Conservation (phyloP, 2,113 vertebrate species). For the Lontra canadensis region DNA sequence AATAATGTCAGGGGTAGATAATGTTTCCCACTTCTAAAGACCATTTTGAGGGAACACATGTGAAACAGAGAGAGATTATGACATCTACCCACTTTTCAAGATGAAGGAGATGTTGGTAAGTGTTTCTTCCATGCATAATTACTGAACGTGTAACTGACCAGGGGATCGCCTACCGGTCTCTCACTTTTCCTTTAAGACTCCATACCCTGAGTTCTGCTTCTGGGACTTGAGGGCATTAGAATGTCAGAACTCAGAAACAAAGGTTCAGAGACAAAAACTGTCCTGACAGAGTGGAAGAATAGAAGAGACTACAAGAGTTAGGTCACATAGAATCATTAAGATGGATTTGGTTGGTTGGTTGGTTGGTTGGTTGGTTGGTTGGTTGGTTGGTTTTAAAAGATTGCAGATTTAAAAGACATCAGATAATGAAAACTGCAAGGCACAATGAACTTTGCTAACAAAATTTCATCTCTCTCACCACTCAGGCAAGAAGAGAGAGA, state of each 20-base stretch:
- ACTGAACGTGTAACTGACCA: not conserved
- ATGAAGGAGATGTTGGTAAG: not conserved
- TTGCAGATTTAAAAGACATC: not conserved
- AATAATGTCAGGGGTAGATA: not conserved
- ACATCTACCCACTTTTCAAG: not conserved
- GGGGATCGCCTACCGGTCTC: fast-evolving
- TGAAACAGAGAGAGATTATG: not conserved
- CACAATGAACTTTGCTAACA: not conserved
- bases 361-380: not conserved
- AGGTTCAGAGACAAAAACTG: not conserved
- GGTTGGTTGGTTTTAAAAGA: not conserved
- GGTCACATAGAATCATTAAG: not conserved
- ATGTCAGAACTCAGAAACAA: not conserved
- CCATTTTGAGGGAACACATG: not conserved
- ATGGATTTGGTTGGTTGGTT: not conserved
- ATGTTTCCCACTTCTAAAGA: not conserved
- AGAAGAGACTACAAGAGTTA: not conserved
- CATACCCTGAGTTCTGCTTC: not conserved
- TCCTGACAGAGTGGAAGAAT: not conserved
- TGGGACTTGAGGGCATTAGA: not conserved
- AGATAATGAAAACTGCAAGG: not conserved
- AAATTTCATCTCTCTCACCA: not conserved
- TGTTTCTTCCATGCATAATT: not conserved
- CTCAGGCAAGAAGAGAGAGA: not conserved
- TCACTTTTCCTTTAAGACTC: not conserved